Evolutionary conservation across 2,113 vertebrate genomes (phyloP).

Genomic region (Trochalopteron elliotii): DNA sequence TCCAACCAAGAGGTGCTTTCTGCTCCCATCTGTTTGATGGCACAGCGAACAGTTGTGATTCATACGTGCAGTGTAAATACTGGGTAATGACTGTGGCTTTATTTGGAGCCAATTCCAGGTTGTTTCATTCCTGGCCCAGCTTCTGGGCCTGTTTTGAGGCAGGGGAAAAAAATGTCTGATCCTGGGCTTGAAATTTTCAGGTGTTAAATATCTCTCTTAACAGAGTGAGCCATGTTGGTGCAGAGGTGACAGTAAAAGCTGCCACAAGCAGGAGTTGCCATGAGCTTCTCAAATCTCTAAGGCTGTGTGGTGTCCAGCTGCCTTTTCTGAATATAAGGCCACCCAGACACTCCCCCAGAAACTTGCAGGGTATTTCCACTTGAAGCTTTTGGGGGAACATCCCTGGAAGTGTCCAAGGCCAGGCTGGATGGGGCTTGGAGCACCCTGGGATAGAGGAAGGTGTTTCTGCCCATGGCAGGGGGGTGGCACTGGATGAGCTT

Average conservation of each 20-base stretch:
- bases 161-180: background rate
- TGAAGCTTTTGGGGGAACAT: background rate
- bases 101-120: background rate
- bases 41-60: slow-evolving; percentile 22
- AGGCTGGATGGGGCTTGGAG: accelerated
- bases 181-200: background rate
- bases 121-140: background rate
- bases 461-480: background rate
- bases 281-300: accelerated
- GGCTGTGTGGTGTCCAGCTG: background rate
- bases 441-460: background rate
- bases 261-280: background rate
- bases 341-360: accelerated
- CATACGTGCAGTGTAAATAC: background rate
- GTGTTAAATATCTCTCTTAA: background rate
- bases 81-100: background rate
- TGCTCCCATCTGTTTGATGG: slow-evolving; percentile 49
- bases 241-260: background rate
- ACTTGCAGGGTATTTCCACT: background rate
- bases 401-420: background rate
- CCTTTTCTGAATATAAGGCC: background rate
- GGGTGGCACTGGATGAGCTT: background rate
- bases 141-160: background rate
- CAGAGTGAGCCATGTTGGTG: background rate
- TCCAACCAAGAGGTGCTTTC: slow-evolving; percentile 19